Base-by-base conservation (phyloP, 1,140 invertebrate species). In the Heliconius nattereri region DNA sequence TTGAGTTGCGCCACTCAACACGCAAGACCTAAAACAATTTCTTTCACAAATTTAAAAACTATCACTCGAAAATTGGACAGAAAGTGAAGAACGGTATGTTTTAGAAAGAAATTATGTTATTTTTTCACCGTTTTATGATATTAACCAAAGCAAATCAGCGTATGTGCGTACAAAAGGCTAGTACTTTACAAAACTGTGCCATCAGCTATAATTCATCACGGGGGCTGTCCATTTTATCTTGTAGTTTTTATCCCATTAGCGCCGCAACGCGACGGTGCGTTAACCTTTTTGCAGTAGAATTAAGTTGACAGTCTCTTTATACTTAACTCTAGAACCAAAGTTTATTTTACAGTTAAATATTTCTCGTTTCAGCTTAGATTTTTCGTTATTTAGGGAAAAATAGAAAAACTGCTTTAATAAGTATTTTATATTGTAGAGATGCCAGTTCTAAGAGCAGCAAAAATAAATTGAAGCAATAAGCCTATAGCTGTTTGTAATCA, bases 241-340 rank as follows among this genome's bases (percentile, higher is more conserved):
- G 49, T 78, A 87, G 87, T 91, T 91, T 91, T 90, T 90, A 87
- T 90, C 82, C 86, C 87, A 88, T 89, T 89, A 85, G 81, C 83
- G 80, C 81, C 45, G 79, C 7, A 23, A 72, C 29, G 35, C 57
- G 60, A 29, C 57, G 37, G 89, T 88, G 75, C 89, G 81, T 91
- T 91, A 87, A 92, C 90, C 88, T 91, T 89, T 88, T 89, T 88
- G 85, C 85, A 23, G 52, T 45, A 76, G 32, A 75, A 26, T 66
- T 66, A 66, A 66, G 60, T 66, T 1, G 26, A 66, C 26, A 66
- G 60, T 66, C 60, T 66, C 60, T 66, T 66, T 66, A 66, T 66
- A 29, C 5, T 16, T 66, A 9, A 23, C 23, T 29, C 23, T 29
- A 57, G 9, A 66, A 26, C 60, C 2, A 5, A 26, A 29, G 60